Percentiles rank a stretch among this genome's conserved stretches.
Evolutionary conservation across 2,888 invertebrate species (phyloP).

Genomic region (Stegophylla sp.): DNA sequence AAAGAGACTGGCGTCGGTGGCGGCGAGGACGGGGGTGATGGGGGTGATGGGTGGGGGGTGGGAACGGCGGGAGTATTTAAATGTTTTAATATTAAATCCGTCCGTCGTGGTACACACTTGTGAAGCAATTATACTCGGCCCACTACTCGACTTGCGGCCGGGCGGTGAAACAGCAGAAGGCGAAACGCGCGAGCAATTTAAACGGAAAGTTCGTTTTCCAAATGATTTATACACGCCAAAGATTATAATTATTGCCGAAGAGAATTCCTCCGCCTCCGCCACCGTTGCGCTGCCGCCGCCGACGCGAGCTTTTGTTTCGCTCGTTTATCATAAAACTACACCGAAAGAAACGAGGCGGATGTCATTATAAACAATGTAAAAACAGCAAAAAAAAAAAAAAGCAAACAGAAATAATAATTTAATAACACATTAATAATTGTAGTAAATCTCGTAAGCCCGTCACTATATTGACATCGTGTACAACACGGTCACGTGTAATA

Average conservation of each 20-base stretch:
- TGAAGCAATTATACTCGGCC: conserved; percentile 46
- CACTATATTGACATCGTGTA: not conserved
- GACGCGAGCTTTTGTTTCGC: conserved; percentile 32
- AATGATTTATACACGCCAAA: conserved; percentile 57
- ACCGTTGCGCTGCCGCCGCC: too few relatives aligned
- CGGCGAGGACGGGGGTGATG: too few relatives aligned
- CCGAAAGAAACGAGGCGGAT: conserved; percentile 33
- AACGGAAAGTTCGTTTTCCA: conserved; percentile 58
- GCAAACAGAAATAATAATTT: conserved; percentile 4
- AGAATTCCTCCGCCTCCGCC: conserved; percentile 2
- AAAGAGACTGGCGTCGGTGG: too few relatives aligned
- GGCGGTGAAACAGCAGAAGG: conserved; percentile 34
- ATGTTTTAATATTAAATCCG: conserved; percentile 57
- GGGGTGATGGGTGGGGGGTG: too few relatives aligned
- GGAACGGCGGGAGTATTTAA: conserved; percentile 24
- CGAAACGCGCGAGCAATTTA: conserved; percentile 48
- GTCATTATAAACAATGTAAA: conserved; percentile 40
- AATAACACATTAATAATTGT: conserved; percentile 4
- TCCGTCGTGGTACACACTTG: conserved; percentile 43
- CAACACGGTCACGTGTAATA: not conserved
- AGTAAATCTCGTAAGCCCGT: conserved; percentile 5
- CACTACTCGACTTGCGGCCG: not conserved
- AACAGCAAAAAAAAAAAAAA: not conserved
- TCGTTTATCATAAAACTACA: conserved; percentile 40
- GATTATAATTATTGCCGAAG: conserved; percentile 54